Evolutionary conservation across 2,113 vertebrate species (phyloP).

Genomic region (Gila orcuttii): DNA sequence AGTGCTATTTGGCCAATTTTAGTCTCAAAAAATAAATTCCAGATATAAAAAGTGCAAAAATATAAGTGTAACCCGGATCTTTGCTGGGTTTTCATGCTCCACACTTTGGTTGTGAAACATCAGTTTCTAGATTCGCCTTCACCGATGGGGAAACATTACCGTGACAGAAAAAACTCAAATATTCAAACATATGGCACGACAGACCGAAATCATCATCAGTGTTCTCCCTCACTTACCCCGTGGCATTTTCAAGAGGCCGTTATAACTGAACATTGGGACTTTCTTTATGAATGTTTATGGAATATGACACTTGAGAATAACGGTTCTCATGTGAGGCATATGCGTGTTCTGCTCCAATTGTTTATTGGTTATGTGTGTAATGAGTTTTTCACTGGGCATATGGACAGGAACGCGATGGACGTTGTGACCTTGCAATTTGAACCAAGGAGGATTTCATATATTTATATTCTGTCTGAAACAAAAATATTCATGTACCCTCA

Average conservation of each 20-base stretch:
- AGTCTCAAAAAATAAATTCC: background rate
- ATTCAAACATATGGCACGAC: constrained; percentile 19
- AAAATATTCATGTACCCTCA: background rate
- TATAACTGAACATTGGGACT: background rate
- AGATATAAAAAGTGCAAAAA: background rate
- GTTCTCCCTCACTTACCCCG: background rate
- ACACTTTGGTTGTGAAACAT: constrained; percentile 1
- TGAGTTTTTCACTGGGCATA: constrained; percentile 49
- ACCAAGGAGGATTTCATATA: background rate
- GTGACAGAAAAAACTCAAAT: background rate
- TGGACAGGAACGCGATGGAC: constrained; percentile 22
- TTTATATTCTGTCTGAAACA: background rate
- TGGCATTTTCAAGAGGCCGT: constrained; percentile 7
- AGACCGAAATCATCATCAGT: background rate
- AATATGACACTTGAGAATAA: constrained; percentile 21
- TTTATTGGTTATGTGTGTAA: constrained; percentile 46
- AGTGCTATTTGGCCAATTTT: background rate
- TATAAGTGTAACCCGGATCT: background rate
- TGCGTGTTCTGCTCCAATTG: constrained; percentile 49
- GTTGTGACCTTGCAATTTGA: constrained; percentile 47
- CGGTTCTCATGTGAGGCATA: constrained; percentile 46
- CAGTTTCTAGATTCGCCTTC: background rate
- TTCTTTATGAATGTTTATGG: constrained; percentile 20
- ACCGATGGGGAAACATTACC: background rate
- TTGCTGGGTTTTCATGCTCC: background rate